Percentiles rank a stretch among this genome's conserved stretches.
Conservation (phyloP, 2,888 invertebrate genomes). For the Heteromyza rotundicornis region DNA sequence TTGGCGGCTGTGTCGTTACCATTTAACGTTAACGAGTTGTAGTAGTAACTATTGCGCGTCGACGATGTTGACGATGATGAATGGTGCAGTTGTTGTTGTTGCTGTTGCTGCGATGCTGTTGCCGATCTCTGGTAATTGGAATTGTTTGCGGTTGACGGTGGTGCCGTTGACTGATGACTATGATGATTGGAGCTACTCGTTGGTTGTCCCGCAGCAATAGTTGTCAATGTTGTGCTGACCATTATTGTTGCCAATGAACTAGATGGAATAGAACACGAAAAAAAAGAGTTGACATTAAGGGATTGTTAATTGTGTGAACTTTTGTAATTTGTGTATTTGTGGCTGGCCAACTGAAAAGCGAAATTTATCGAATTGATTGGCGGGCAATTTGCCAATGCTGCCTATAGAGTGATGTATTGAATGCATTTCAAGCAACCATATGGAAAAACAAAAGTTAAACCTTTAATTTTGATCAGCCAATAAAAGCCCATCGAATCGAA, state of each 20-base stretch:
- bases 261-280: conserved; percentile 26
- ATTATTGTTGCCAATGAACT: conserved; percentile 62
- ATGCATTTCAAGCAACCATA: too few species aligned
- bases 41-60: conserved; percentile 26
- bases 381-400: too few species aligned
- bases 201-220: conserved; percentile 62
- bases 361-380: too few species aligned
- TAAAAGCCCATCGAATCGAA: too few species aligned
- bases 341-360: too few species aligned
- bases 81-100: conserved; percentile 18
- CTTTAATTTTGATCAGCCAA: too few species aligned
- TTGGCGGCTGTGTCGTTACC: conserved; percentile 19
- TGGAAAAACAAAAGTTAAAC: too few species aligned
- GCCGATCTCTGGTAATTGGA: conserved; percentile 30
- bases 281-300: too few species aligned
- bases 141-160: conserved; percentile 38
- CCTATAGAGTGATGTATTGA: too few species aligned
- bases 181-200: conserved; percentile 58
- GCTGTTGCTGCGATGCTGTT: conserved; percentile 33
- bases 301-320: too few species aligned
- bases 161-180: conserved; percentile 44
- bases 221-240: conserved; percentile 63
- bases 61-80: conserved; percentile 14
- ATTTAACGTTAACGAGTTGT: conserved; percentile 27
- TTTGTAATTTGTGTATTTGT: too few species aligned